Conservation (phyloP, 2,888 invertebrate species). For the Aproaerema taeniolella region DNA sequence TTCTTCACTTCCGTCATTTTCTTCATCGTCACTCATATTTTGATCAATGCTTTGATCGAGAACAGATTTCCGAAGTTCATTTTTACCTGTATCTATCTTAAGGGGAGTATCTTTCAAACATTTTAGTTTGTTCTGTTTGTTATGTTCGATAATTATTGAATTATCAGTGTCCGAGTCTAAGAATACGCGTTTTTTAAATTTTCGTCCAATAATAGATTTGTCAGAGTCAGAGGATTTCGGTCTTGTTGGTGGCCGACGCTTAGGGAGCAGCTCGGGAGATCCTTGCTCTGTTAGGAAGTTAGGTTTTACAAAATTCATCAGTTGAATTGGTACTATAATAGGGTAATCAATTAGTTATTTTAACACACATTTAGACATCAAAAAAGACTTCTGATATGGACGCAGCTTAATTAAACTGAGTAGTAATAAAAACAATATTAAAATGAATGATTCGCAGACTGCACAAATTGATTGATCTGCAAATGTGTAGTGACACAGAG, state of each 20-base stretch:
- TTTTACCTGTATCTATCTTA: slow-evolving; percentile 33
- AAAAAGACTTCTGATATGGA: no score
- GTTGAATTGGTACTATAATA: no score
- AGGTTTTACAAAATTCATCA: no score
- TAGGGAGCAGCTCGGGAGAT: slow-evolving; percentile 61
- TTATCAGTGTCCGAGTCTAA: slow-evolving; percentile 64
- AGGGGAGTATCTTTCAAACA: slow-evolving; percentile 59
- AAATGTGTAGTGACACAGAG: no score
- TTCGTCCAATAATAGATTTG: slow-evolving; percentile 36
- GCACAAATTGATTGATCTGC: no score
- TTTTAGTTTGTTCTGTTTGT: slow-evolving; percentile 43
- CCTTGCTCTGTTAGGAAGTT: slow-evolving; percentile 29
- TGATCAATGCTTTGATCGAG: slow-evolving; percentile 12
- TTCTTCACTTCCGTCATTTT: slow-evolving; percentile 14
- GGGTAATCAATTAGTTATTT: no score
- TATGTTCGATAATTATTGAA: slow-evolving; percentile 54
- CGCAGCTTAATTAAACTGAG: no score
- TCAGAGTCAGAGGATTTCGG: slow-evolving; percentile 31
- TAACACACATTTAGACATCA: no score
- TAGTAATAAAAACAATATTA: no score
- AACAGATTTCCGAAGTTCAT: slow-evolving; percentile 13
- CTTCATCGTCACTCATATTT: slow-evolving; percentile 18
- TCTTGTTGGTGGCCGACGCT: slow-evolving; percentile 32
- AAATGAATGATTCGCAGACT: no score
- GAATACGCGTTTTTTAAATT: slow-evolving; percentile 54